Evolutionary conservation across 2,797 vertebrate species (phyloP), one percentile per base, ranked within the genome.

Genomic region (Thripadectes ignobilis): DNA sequence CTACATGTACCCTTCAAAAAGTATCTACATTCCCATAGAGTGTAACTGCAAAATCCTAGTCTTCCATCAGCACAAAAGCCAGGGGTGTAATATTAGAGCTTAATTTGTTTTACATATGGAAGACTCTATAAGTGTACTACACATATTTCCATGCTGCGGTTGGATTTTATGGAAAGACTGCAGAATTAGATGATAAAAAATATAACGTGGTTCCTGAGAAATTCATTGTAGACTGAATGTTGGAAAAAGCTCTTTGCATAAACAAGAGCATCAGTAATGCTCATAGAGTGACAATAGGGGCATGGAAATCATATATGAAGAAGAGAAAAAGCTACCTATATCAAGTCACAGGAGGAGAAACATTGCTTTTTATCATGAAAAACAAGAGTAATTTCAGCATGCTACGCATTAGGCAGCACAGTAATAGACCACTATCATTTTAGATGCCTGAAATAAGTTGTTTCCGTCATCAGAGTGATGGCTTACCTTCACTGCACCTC

Each of bases 91-190:
- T 92, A 93, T 88, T 86, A 95, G 62, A 88, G 69, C 38, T 94
- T 91, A 91, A 94, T 91, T 96, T 94, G 24, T 89, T 96, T 96
- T 92, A 82, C 94, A 90, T 92, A 65, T 94, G 88, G 91, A 97
- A 96, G 68, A 83, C 43, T 97, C 97, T 69, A 91, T 67, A 77
- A 97, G 93, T 91, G 71, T 71, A 82, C 66, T 89, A 92, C 73
- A 92, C 18, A 49, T 48, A 86, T 80, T 78, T 97, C 83, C 13
- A 14, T 92, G 63, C 73, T 90, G 65, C 36, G 79, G 85, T 63
- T 97, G 75, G 82, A 93, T 94, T 96, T 96, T 97, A 94, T 84
- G 51, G 88, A 32, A 61, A 85, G 75, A 73, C 45, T 95, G 92
- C 52, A 89, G 89, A 82, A 75, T 36, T 81, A 74, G 46, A 90